Evolutionary conservation across 2,797 vertebrate genomes (phyloP), one percentile per base, ranked within the genome.

Genomic region (Megalops cyprinoides): DNA sequence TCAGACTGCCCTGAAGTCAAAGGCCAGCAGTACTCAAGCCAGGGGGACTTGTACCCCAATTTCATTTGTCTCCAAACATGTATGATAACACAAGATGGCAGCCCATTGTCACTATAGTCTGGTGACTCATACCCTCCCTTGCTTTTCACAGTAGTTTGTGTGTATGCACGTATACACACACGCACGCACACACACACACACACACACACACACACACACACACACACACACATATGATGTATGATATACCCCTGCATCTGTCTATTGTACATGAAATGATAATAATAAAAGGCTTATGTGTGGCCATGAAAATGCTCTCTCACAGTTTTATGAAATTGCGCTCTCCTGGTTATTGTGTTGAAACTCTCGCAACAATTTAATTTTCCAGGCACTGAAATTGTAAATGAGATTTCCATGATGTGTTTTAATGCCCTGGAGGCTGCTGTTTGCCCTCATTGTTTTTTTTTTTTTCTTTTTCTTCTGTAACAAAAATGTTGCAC

Each of bases 341-440:
- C n/a, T 28, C 53, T 58, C 56, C 53, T 34, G 44, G 44, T 48
- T 51, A 48, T 74, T 77, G 55, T 77, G 55, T 62, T 62, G 76
- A 49, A 74, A 74, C 44, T 46, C 44, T 74, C n/a, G 14, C 39
- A 37, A 62, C 55, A 77, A 58, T 60, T 77, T 25, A 42, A 77
- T 77, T 58, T 77, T 60, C 76, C 76, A 46, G 25, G 49, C 55
- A 60, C 55, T 77, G 76, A 77, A 77, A 77, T 77, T 55, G 76
- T 58, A 77, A 77, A 77, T 77, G 39, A 77, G 53, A 77, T 77
- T 77, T 60, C 60, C 56, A 42, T 77, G 76, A 77, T 77, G 76
- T 60, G 42, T 77, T 77, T 77, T 58, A 58, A 42, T 76, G 74
- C 49, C 51, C 74, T 14, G 48, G 74, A 76, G 51, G 46, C 74